phyloP scores from a whole-genome alignment of 2,888 invertebrate species.

The Criorhina ranunculi region DNA sequence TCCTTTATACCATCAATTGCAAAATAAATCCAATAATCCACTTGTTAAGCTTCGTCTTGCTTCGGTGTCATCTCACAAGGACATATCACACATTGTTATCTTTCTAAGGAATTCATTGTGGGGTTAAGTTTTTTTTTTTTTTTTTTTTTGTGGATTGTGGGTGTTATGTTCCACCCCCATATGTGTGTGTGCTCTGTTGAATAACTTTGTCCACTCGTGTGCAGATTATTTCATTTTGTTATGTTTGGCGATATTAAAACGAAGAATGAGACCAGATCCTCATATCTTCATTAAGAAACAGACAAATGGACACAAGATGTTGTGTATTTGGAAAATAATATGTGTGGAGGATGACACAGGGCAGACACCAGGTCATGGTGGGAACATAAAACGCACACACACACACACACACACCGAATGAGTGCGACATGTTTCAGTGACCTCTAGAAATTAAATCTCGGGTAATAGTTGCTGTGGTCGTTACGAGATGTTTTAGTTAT shows the following conservation, averaged over 20 bases:
- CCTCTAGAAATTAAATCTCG: slow-evolving; percentile 65
- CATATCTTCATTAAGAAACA: slow-evolving; percentile 55
- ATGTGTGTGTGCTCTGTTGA: slow-evolving; percentile 11
- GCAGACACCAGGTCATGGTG: slow-evolving; percentile 21
- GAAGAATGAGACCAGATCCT: slow-evolving; percentile 16
- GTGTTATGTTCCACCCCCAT: slow-evolving; percentile 12
- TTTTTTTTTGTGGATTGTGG: not conserved
- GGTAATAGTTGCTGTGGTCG: slow-evolving; percentile 37
- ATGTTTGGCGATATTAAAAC: slow-evolving; percentile 50
- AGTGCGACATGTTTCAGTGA: slow-evolving; percentile 19
- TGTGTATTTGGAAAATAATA: slow-evolving; percentile 48
- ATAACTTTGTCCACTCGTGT: slow-evolving; percentile 54
- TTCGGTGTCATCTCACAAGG: slow-evolving; percentile 44
- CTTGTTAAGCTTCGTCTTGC: slow-evolving; percentile 66
- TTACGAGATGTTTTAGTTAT: slow-evolving; percentile 47
- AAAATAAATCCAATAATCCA: slow-evolving; percentile 76
- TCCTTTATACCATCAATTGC: slow-evolving; percentile 50
- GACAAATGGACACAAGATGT: slow-evolving; percentile 69
- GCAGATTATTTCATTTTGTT: slow-evolving; percentile 62
- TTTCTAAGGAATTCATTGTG: slow-evolving; percentile 14
- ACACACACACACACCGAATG: no score
- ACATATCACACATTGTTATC: slow-evolving; percentile 67
- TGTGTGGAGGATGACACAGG: not conserved
- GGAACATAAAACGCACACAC: slow-evolving; percentile 44
- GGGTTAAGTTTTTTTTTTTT: no score